These are phyloP conservation scores for Platypus cylindrus DNA, from an alignment of 2,888 invertebrate species.

Conservation along the genomic window DNA sequence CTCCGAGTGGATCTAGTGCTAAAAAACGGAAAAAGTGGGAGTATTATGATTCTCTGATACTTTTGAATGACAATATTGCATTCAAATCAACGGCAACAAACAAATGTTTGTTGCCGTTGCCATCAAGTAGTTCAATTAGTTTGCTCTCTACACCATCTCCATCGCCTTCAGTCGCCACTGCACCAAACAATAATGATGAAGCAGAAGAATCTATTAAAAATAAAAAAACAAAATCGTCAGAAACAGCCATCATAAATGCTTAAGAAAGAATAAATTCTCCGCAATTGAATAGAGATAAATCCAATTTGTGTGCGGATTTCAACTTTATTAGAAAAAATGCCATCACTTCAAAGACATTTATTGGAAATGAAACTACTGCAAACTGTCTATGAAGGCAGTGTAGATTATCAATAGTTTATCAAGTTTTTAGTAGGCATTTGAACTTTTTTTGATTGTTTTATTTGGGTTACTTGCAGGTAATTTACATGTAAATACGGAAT, in stretches of 20 bases:
- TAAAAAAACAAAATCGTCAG: conserved; percentile 1
- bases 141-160: too few species aligned
- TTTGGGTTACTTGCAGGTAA: too few species aligned
- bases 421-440: not conserved
- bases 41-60: conserved; percentile 9
- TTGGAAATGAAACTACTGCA: not conserved
- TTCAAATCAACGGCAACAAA: too few species aligned
- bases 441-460: too few species aligned
- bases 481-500: too few species aligned
- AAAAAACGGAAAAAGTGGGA: conserved; percentile 10
- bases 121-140: too few species aligned
- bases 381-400: not conserved
- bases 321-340: conserved; percentile 1
- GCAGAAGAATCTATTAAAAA: too few species aligned
- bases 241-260: conserved; percentile 1
- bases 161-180: too few species aligned
- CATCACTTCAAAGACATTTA: not conserved
- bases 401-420: not conserved
- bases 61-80: conserved; percentile 9
- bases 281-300: conserved; percentile 1
- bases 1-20: conserved; percentile 8
- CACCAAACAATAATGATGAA: too few species aligned
- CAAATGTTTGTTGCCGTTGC: too few species aligned
- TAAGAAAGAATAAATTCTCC: conserved; percentile 7
- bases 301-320: conserved; percentile 1